Evolutionary conservation across 2,113 vertebrate genomes (phyloP).

Genomic region (Brachionichthys hirsutus): DNA sequence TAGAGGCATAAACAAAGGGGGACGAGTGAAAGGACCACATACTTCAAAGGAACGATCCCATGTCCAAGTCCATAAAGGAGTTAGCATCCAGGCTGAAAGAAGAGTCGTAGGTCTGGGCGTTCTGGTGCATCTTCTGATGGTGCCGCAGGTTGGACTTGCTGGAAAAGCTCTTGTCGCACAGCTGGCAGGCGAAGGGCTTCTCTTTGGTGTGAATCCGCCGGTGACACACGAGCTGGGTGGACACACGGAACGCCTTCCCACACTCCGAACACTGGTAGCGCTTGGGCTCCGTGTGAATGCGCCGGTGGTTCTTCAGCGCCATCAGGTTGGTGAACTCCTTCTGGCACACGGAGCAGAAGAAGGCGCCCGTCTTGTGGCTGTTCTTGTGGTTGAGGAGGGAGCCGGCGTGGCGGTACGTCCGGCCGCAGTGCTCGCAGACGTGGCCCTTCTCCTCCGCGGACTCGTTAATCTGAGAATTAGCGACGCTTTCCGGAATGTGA

Average conservation of each 20-base stretch:
- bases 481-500: constrained; percentile 39
- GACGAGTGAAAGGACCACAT: constrained; percentile 30
- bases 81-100: constrained; percentile 79
- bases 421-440: constrained; percentile 79
- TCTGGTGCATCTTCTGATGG: constrained; percentile 85
- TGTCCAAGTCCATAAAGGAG: constrained; percentile 77
- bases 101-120: constrained; percentile 73
- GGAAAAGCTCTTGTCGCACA: constrained; percentile 78
- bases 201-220: constrained; percentile 81
- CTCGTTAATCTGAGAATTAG: constrained; percentile 35
- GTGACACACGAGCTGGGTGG: constrained; percentile 81
- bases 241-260: constrained; percentile 81
- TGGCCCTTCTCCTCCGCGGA: constrained; percentile 69
- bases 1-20: constrained; percentile 46
- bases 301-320: constrained; percentile 81
- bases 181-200: constrained; percentile 77
- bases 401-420: constrained; percentile 77
- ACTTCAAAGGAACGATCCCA: constrained; percentile 73
- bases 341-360: constrained; percentile 77
- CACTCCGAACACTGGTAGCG: constrained; percentile 86
- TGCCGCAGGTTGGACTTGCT: constrained; percentile 82
- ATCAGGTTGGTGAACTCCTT: constrained; percentile 81
- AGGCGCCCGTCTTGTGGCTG: constrained; percentile 80
- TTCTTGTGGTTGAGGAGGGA: constrained; percentile 82
- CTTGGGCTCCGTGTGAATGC: constrained; percentile 82